phyloP scores from a whole-genome alignment of 2,888 invertebrate genomes.

The Ectobius pallidus region DNA sequence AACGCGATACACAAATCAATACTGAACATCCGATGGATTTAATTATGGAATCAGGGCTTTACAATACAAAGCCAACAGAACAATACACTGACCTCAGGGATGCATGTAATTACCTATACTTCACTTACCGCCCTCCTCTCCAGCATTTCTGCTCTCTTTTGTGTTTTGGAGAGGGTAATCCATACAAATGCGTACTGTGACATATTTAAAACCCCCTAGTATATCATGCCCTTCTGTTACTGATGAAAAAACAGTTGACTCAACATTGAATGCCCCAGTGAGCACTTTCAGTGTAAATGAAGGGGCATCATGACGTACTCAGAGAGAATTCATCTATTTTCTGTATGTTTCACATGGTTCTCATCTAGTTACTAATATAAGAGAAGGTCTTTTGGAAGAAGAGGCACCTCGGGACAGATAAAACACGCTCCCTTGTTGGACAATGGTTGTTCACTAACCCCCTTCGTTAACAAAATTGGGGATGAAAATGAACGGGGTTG shows the following conservation, averaged over 20 bases:
- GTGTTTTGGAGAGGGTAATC: not conserved
- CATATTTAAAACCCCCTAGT: constrained; percentile 2
- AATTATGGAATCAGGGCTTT: not conserved
- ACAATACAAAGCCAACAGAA: not conserved
- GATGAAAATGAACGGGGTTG: not conserved
- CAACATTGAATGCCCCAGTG: constrained; percentile 31
- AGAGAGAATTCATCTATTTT: not conserved
- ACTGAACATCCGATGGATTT: not conserved
- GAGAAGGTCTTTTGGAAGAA: constrained; percentile 26
- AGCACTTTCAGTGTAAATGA: constrained; percentile 35
- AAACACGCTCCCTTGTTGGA: constrained; percentile 33
- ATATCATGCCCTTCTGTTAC: not conserved
- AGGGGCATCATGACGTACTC: not conserved
- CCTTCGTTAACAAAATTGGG: constrained; percentile 9
- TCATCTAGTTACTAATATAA: constrained; percentile 21
- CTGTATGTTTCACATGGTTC: constrained; percentile 9
- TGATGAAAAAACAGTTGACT: constrained; percentile 19
- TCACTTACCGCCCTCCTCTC: not conserved
- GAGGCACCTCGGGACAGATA: constrained; percentile 33
- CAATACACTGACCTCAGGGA: not conserved
- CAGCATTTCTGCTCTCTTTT: not conserved
- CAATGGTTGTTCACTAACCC: constrained; percentile 18
- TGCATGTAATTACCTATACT: not conserved
- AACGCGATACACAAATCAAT: no score
- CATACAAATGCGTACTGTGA: not conserved